Evolutionary conservation across 37 sponge, comb jelly and placozoan species (phyloP).

Genomic region (Geodia barretti): DNA sequence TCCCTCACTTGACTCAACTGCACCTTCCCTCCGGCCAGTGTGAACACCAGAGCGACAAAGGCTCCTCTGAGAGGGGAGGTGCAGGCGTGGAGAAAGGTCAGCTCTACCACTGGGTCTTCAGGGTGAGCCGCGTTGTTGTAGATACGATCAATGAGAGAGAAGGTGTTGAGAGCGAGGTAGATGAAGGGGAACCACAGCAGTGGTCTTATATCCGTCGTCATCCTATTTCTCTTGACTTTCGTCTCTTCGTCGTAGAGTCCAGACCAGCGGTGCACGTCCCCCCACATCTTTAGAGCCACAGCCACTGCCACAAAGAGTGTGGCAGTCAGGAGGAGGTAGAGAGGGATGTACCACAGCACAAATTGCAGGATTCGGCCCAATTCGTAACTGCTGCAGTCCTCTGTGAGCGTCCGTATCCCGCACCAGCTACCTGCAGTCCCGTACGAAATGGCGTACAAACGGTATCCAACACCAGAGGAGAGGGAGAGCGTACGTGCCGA

Average conservation of each 20-base stretch:
- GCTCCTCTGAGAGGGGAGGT: constrained; percentile 41
- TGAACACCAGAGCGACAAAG: constrained; percentile 19
- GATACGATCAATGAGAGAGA: constrained; percentile 14
- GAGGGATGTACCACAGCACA: constrained; percentile 44
- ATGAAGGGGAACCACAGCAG: constrained; percentile 32
- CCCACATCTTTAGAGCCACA: not conserved
- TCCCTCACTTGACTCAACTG: not conserved
- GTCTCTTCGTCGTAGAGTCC: not conserved
- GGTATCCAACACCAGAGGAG: constrained; percentile 42
- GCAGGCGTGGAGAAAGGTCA: constrained; percentile 1
- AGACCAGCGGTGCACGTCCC: not conserved
- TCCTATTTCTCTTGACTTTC: not conserved
- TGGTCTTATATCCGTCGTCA: constrained; percentile 14
- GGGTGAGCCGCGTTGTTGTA: not conserved
- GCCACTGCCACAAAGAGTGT: not conserved
- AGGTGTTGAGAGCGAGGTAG: constrained; percentile 20
- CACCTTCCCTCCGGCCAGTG: not conserved
- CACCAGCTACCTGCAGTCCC: constrained; percentile 27
- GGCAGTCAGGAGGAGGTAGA: constrained; percentile 3
- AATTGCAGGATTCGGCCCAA: constrained; percentile 9
- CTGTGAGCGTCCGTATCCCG: constrained; percentile 1
- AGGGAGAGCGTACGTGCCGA: constrained; percentile 12
- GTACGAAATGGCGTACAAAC: constrained; percentile 1
- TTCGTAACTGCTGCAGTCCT: not conserved
- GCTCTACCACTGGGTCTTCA: not conserved